Evolutionary conservation across 2,797 vertebrate genomes (phyloP), one percentile per base, ranked within the genome.

Genomic region (Pipistrellus nathusii): DNA sequence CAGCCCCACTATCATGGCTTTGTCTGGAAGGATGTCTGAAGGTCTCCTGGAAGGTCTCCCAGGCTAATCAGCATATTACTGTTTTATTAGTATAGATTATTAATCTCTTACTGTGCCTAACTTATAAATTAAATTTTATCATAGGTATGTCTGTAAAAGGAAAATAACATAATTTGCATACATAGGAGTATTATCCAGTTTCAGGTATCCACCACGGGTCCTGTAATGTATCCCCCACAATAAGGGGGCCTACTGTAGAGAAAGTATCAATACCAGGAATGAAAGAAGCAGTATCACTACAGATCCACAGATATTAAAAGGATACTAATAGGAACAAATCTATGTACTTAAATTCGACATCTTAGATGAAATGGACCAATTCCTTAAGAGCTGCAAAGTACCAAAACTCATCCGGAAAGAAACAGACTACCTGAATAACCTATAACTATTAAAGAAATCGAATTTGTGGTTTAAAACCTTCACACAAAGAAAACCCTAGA

Each of bases 391-490:
- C 6, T 48, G 41, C 53, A 77, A 93, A 92, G 51, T 68, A 83
- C 6, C 80, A 88, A 90, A 92, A 86, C 48, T 76, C n/a, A 93
- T 35, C 72, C 35, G 13, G 76, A 90, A 96, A 82, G 35, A 86
- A 71, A 51, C 2, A 93, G n/a, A 85, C 13, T 64, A 68, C 3
- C 17, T 85, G 59, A 90, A 76, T 88, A 21, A 35, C 25, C 57
- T 62, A 3, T 55, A 38, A 69, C n/a, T 77, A 55, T 38, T 69
- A 62, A 81, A 92, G 20, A 91, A 96, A 72, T 85, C 20, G 23
- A 83, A 94, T 88, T 68, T 93, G 13, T 83, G n/a, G n/a, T 84
- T 93, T 41, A 73, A 92, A 94, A 51, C 27, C 35, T 76, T 86
- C 68, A 64, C 23, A 80, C 51, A 82, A 62, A 93, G 78, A 83